Evolutionary conservation across 2,888 invertebrate species (phyloP), one percentile per base, ranked within the genome.

Genomic region (Eudemis profundana): DNA sequence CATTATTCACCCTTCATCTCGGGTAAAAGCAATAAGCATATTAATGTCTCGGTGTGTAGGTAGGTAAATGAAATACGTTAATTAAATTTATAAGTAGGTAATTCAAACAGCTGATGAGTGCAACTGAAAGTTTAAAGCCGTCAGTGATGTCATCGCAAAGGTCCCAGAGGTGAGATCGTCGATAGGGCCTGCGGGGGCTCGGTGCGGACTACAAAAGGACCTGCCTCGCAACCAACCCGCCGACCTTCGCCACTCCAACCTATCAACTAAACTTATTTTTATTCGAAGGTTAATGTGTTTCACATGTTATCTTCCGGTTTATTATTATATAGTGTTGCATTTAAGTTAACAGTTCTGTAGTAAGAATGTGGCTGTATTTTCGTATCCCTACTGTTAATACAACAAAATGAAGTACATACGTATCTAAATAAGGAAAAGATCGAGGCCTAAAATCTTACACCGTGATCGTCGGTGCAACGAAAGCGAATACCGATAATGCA

Each of bases 291-390:
- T 44, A 56, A 56, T 44, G 56, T 17, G 29, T 29, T 42, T 17
- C 56, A 56, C 56, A 27, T 44, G 56, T 56, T 42, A 15, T 42
- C 40, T 17, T 42, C 42, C 29, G 56, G 42, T 8, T 40, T 46
- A 21, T 1, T n/a, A 21, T 19, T 44, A 5, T 12, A 12, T n/a
- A n/a, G n/a, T n/a, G n/a, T n/a, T n/a, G n/a, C n/a, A n/a, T n/a
- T n/a, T n/a, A n/a, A n/a, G n/a, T n/a, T n/a, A n/a, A n/a, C n/a
- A n/a, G n/a, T n/a, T 21, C 23, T n/a, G 46, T n/a, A 7, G 19
- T 44, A 12, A 12, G 44, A 44, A 14, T 15, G 23, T 21, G n/a
- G 15, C 10, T 33, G 33, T 33, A 8, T 33, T 23, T 23, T n/a
- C n/a, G n/a, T n/a, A n/a, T n/a, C n/a, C n/a, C n/a, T n/a, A n/a